Conservation (phyloP, 2,888 invertebrate species). For the Amphimallon solstitiale region DNA sequence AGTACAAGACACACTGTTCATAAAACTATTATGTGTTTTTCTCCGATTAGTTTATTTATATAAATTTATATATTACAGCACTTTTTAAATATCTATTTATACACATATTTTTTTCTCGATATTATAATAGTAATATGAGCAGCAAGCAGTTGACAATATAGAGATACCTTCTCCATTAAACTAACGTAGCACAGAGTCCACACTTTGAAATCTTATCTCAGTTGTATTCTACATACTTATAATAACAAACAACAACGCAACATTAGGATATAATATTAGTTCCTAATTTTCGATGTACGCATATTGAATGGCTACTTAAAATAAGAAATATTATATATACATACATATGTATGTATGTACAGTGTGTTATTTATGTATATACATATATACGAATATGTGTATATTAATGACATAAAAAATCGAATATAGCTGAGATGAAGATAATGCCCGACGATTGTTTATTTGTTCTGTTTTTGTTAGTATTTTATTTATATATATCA, state of each 20-base stretch:
- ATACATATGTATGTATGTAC: background rate
- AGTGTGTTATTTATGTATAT: background rate
- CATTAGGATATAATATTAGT: constrained; percentile 38
- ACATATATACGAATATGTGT: background rate
- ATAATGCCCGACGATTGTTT: constrained; percentile 41
- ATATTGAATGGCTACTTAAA: constrained; percentile 19
- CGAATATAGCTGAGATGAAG: constrained; percentile 45
- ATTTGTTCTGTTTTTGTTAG: constrained; percentile 1
- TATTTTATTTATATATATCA: constrained; percentile 12
- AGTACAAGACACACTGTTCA: constrained; percentile 49
- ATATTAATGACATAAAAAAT: background rate
- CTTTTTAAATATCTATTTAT: constrained; percentile 12
- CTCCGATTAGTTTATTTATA: background rate
- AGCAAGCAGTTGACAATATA: constrained; percentile 58
- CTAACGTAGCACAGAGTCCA: constrained; percentile 61
- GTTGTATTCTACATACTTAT: constrained; percentile 47
- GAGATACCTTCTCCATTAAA: constrained; percentile 64
- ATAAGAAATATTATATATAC: constrained; percentile 2
- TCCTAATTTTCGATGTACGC: constrained; percentile 51
- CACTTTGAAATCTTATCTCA: constrained; percentile 55
- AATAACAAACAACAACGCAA: constrained; percentile 37
- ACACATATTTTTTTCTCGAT: constrained; percentile 5
- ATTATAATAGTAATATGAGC: constrained; percentile 55
- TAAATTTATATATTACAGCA: constrained; percentile 38
- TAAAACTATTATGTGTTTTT: constrained; percentile 48